These are phyloP conservation scores for Aphaenogaster floridana DNA, from an alignment of 1,140 invertebrate species.

Conservation along the genomic window DNA sequence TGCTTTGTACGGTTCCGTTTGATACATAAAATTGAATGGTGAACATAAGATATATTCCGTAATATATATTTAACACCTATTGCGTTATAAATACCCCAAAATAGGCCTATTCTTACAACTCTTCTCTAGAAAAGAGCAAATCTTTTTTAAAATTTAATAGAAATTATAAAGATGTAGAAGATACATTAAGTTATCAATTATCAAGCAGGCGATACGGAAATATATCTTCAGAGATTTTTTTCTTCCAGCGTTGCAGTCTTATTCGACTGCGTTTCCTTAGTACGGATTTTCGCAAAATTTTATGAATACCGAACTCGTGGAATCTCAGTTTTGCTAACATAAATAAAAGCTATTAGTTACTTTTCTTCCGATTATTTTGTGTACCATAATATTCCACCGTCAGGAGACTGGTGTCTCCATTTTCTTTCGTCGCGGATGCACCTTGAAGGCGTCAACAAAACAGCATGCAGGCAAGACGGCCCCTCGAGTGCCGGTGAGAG, in stretches of 20 bases:
- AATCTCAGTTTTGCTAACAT: neutral
- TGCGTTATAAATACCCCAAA: neutral
- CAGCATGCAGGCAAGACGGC: conserved; percentile 19
- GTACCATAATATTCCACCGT: neutral
- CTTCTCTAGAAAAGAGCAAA: neutral
- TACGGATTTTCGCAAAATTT: neutral
- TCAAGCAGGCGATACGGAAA: too few species aligned
- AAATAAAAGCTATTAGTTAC: neutral
- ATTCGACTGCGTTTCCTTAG: neutral
- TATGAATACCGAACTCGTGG: neutral
- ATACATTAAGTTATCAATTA: too few species aligned
- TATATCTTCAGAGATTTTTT: too few species aligned
- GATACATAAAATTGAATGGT: neutral
- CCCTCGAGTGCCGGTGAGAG: conserved; percentile 16
- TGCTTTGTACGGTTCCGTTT: neutral
- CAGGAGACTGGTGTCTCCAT: neutral
- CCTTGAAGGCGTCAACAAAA: conserved; percentile 22
- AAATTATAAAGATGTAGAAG: too few species aligned
- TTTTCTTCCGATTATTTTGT: neutral
- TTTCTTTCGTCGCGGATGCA: neutral
- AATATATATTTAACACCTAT: neutral
- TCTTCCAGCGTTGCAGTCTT: neutral
- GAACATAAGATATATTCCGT: neutral
- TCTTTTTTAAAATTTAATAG: neutral
- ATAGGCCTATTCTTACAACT: neutral